These are phyloP conservation scores for Clitarchus hookeri DNA, from an alignment of 2,888 invertebrate species.

Conservation along the genomic window DNA sequence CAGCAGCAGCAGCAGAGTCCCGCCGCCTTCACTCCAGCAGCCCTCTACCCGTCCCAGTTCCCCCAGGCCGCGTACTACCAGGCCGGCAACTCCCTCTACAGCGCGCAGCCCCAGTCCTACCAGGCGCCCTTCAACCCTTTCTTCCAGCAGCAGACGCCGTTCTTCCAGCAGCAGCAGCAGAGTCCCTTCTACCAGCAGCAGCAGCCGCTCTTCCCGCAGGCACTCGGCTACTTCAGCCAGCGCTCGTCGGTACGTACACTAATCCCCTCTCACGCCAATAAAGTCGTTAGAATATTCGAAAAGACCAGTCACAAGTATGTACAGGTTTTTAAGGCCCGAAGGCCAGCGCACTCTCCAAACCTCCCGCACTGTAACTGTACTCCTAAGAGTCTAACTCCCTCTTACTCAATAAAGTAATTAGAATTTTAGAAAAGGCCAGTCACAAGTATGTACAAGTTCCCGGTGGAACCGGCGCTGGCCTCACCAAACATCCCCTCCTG, in stretches of 20 bases:
- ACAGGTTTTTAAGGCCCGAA: too few species aligned
- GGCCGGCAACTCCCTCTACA: constrained; percentile 31
- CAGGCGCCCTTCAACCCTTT: constrained; percentile 27
- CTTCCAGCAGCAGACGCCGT: constrained; percentile 25
- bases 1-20: constrained; percentile 21
- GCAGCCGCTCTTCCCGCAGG: constrained; percentile 25
- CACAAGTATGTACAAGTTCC: too few species aligned
- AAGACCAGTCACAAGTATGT: too few species aligned
- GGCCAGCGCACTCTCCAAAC: too few species aligned
- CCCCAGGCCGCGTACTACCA: constrained; percentile 25
- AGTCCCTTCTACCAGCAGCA: constrained; percentile 28
- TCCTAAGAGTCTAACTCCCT: too few species aligned
- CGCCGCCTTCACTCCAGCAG: background rate
- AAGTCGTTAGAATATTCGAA: background rate
- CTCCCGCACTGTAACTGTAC: too few species aligned
- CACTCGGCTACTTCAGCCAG: constrained; percentile 24
- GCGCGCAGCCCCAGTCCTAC: constrained; percentile 28
- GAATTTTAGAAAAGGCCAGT: too few species aligned
- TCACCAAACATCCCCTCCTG: too few species aligned
- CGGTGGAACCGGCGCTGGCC: too few species aligned
- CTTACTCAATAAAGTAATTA: too few species aligned
- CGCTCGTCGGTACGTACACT: constrained; percentile 31
- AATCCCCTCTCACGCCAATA: background rate
- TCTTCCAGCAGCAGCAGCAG: constrained; percentile 25
- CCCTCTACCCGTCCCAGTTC: constrained; percentile 27